These are phyloP conservation scores for Andrena camellia DNA, from an alignment of 2,888 invertebrate genomes.

Conservation along the genomic window DNA sequence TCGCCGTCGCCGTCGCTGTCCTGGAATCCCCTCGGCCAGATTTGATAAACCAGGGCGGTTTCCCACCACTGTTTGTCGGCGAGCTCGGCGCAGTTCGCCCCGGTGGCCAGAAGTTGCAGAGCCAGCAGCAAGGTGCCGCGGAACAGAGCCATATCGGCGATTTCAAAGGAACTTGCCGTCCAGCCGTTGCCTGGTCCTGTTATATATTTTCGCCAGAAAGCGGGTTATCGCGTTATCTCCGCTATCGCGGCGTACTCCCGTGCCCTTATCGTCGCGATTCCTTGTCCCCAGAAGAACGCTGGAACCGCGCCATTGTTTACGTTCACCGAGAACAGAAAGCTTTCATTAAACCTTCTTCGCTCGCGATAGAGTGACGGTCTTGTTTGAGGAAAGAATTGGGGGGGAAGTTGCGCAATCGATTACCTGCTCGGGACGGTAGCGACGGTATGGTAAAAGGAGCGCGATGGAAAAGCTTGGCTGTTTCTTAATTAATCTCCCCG, in stretches of 20 bases:
- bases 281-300: background rate
- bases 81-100: background rate
- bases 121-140: constrained; percentile 1
- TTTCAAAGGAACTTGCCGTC: constrained; percentile 1
- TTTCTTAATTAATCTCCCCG: background rate
- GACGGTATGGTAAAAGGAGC: background rate
- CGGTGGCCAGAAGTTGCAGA: constrained; percentile 16
- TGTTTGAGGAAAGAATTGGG: background rate
- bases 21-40: constrained; percentile 77
- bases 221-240: constrained; percentile 42
- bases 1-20: constrained; percentile 78
- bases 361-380: constrained; percentile 8
- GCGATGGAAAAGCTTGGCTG: background rate
- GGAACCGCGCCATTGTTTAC: constrained; percentile 39
- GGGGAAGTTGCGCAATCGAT: background rate
- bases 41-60: constrained; percentile 76
- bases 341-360: constrained; percentile 10
- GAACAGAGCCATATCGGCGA: constrained; percentile 16
- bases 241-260: constrained; percentile 13
- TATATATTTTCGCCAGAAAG: constrained; percentile 39
- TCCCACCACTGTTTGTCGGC: constrained; percentile 75
- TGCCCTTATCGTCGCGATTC: constrained; percentile 41
- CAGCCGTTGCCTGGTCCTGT: constrained; percentile 17
- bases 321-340: background rate
- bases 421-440: background rate